Evolutionary conservation across 2,888 invertebrate genomes (phyloP).

Genomic region (Oasisia sp.): DNA sequence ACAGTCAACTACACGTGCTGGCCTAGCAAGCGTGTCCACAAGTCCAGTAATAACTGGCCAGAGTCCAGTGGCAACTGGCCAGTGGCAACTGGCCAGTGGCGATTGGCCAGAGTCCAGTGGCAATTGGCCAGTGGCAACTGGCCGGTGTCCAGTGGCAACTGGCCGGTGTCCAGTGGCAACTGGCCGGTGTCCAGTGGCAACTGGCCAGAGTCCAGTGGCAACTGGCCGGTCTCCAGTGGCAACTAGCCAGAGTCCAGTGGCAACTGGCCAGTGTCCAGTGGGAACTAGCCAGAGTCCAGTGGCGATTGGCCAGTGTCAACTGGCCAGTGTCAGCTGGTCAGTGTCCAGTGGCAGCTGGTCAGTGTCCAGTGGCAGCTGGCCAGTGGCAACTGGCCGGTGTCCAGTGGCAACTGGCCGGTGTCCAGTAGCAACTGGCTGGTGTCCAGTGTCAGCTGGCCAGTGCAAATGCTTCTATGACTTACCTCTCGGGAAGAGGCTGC

Average conservation of each 20-base stretch:
- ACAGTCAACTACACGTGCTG: not conserved
- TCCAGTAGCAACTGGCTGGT: too few relatives aligned
- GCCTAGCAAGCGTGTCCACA: slow-evolving; percentile 2
- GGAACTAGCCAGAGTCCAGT: not conserved
- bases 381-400: not conserved
- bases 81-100: not conserved
- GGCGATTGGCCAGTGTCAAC: too few relatives aligned
- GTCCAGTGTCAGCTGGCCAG: not conserved
- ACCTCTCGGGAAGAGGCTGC: not conserved
- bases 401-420: not conserved
- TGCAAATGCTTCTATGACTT: not conserved
- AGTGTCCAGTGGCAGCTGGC: not conserved
- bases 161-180: too few relatives aligned
- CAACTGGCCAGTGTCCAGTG: not conserved
- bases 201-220: not conserved
- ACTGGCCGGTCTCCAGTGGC: not conserved
- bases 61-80: not conserved
- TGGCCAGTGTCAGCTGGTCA: too few relatives aligned
- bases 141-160: not conserved
- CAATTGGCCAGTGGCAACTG: too few relatives aligned
- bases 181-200: too few relatives aligned
- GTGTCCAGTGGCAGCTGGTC: too few relatives aligned
- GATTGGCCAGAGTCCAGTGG: not conserved
- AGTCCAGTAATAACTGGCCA: too few relatives aligned
- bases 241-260: not conserved